A percentile compares a stretch with the other conserved stretches of the same genome.
phyloP scores from a whole-genome alignment of 2,888 invertebrate species.

The Thumatha senex region DNA sequence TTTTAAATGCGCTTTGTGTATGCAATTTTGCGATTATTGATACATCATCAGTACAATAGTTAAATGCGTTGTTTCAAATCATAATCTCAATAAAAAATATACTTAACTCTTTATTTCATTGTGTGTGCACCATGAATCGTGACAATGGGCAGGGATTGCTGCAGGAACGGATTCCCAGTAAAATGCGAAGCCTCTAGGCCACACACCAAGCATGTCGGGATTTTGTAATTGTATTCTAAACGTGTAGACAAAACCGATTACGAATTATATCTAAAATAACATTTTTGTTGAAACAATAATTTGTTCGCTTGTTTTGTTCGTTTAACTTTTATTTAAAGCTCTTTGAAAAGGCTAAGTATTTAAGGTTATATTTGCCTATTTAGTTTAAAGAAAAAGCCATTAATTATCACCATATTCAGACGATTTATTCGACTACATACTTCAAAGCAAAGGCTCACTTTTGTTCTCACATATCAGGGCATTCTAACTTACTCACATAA shows the following conservation, averaged over 20 bases:
- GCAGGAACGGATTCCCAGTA: conserved; percentile 8
- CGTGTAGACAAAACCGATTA: not conserved
- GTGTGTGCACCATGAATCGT: conserved; percentile 13
- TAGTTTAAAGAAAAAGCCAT: too few species aligned
- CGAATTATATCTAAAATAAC: not conserved
- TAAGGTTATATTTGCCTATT: too few species aligned
- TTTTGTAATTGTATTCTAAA: conserved; percentile 4
- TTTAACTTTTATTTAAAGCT: too few species aligned
- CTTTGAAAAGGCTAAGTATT: too few species aligned
- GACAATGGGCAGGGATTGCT: conserved; percentile 21
- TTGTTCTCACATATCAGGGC: too few species aligned
- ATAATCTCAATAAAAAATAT: conserved; percentile 28
- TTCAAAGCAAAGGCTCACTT: too few species aligned
- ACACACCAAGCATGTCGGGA: conserved; percentile 5
- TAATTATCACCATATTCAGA: too few species aligned
- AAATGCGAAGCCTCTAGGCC: conserved; percentile 6
- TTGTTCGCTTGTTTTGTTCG: too few species aligned
- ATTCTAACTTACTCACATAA: too few species aligned
- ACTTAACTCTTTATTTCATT: conserved; percentile 28
- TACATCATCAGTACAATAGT: conserved; percentile 18
- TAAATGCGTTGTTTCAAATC: conserved; percentile 22
- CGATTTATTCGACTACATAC: too few species aligned
- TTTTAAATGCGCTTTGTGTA: conserved; percentile 22
- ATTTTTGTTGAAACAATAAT: too few species aligned
- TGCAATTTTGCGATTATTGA: conserved; percentile 26